A percentile compares a stretch with the other conserved stretches of the same genome.
These are phyloP conservation scores for Perodicticus potto DNA, from an alignment of 2,797 vertebrate species.

Conservation along the genomic window DNA sequence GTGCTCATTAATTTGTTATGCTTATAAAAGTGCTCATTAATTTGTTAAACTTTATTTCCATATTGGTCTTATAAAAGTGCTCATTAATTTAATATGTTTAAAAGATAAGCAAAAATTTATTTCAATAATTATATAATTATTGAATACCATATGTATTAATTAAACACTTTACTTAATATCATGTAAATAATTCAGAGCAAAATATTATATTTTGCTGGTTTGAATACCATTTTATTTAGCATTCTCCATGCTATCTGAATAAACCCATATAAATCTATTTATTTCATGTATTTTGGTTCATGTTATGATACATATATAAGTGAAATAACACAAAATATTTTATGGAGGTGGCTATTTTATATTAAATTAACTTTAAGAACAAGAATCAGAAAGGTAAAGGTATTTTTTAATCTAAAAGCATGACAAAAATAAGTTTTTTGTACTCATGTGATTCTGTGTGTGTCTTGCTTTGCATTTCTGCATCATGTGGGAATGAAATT, in stretches of 20 bases:
- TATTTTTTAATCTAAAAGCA: not conserved
- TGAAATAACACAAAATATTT: not conserved
- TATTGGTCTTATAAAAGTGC: not conserved
- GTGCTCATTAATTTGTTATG: not conserved
- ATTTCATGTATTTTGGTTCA: not conserved
- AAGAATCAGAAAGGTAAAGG: not conserved
- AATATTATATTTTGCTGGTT: not conserved
- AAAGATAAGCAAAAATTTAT: not conserved
- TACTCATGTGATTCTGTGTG: not conserved
- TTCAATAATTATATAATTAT: too few species aligned
- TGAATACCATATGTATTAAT: not conserved
- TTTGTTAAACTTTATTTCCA: not conserved
- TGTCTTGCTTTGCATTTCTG: not conserved
- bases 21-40: conserved; percentile 28
- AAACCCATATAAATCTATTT: not conserved
- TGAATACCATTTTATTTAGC: not conserved
- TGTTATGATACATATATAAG: not conserved
- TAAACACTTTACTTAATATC: not conserved
- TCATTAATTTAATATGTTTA: conserved; percentile 7
- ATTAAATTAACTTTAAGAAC: not conserved
- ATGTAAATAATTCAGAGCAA: not conserved
- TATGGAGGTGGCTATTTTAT: not conserved
- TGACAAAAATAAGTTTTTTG: not conserved
- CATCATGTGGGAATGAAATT: conserved; percentile 31
- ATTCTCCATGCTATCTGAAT: not conserved